phyloP scores from a whole-genome alignment of 2,888 invertebrate genomes.

The Rhorus exstirpatorius region DNA sequence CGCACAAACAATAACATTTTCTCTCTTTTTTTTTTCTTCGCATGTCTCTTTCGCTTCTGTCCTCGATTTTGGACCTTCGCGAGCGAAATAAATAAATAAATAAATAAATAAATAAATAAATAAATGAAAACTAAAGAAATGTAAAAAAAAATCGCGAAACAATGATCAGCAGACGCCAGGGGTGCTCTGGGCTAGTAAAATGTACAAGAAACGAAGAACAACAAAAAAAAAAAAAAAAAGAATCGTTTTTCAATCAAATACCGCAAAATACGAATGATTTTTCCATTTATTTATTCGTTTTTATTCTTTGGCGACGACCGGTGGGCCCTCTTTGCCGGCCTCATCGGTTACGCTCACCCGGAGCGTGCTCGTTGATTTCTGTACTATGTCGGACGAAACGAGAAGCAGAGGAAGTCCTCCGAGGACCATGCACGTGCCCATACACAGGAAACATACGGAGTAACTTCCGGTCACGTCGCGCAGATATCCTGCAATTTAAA shows the following conservation, averaged over 20 bases:
- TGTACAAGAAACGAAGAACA: slow-evolving; percentile 37
- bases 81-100: slow-evolving; percentile 5
- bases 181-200: slow-evolving; percentile 15
- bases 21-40: slow-evolving; percentile 3
- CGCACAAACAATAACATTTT: slow-evolving; percentile 1
- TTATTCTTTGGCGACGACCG: slow-evolving; percentile 57
- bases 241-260: slow-evolving; percentile 48
- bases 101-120: background rate
- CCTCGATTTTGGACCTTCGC: slow-evolving; percentile 34
- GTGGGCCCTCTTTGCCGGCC: slow-evolving; percentile 47
- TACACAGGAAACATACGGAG: slow-evolving; percentile 91
- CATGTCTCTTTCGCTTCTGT: slow-evolving; percentile 38
- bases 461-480: slow-evolving; percentile 91
- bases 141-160: slow-evolving; percentile 36
- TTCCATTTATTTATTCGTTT: slow-evolving; percentile 54
- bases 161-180: slow-evolving; percentile 14
- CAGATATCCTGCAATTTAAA: slow-evolving; percentile 87
- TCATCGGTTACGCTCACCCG: slow-evolving; percentile 65
- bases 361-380: slow-evolving; percentile 76
- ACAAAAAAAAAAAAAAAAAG: slow-evolving; percentile 11
- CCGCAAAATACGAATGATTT: slow-evolving; percentile 55
- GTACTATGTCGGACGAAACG: slow-evolving; percentile 79
- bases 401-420: slow-evolving; percentile 90
- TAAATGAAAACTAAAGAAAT: background rate
- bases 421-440: slow-evolving; percentile 92